Evolutionary conservation across 2,888 invertebrate species (phyloP), one percentile per base, ranked within the genome.

Genomic region (Lamproptera curius): DNA sequence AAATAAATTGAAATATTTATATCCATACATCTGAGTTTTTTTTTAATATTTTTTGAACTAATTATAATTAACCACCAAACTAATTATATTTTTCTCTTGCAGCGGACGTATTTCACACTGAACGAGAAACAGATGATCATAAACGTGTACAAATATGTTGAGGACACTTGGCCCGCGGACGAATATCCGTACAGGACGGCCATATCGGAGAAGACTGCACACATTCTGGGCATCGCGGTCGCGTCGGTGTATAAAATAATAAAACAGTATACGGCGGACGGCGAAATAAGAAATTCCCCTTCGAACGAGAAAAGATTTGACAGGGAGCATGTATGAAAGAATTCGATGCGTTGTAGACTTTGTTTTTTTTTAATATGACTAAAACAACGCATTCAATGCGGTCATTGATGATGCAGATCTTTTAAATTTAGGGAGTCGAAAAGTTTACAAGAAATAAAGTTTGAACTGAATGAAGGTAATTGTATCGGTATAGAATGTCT

Each of bases 151-250:
- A 44, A 46, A 43, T 37, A 52, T 16, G 48, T 48, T 16, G 39
- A 52, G 16, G 17, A 49, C 44, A 39, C 45, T 16, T 50, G 52
- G 52, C 52, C 52, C 13, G 11, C 34, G 16, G 43, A 50, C 43
- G 20, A 50, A 46, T 46, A 52, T 42, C 50, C 52, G n/a, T 52
- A 46, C 16, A 52, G 43, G 40, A 46, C 45, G 13, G 31, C 34
- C 3, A 36, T 52, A 39, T 40, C 15, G 16, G 16, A 52, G 10
- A 43, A 37, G 37, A 50, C 50, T 37, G 46, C 50, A 3, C 6
- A 20, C 6, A 46, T 50, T 26, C 28, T 46, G 13, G 45, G 45
- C 23, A 48, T 48, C 31, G 42, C 42, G 17, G 37, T 48, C 26
- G 48, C 48, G 11, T 48, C 48, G 34, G 42, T 48, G 37, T 42